Evolutionary conservation across 2,797 vertebrate genomes (phyloP).

Genomic region (Brachyalestes nurse): DNA sequence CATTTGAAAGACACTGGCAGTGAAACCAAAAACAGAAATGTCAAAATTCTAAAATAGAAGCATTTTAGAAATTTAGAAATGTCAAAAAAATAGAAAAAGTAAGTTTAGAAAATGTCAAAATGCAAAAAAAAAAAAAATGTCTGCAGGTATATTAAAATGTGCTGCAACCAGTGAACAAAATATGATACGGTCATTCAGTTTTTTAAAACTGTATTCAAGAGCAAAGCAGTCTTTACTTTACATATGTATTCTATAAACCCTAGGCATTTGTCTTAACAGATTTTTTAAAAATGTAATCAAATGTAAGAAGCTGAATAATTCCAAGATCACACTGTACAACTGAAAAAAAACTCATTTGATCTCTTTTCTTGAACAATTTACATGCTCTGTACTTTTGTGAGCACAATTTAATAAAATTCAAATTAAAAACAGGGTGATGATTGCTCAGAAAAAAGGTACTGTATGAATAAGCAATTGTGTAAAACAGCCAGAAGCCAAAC

Average conservation of each 20-base stretch:
- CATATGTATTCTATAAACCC: slow-evolving; percentile 66
- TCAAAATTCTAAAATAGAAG: slow-evolving; percentile 25
- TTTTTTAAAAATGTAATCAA: slow-evolving; percentile 66
- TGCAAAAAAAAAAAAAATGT: slow-evolving; percentile 54
- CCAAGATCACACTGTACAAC: slow-evolving; percentile 61
- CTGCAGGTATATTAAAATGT: slow-evolving; percentile 68
- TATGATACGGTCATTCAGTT: slow-evolving; percentile 74
- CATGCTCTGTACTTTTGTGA: slow-evolving; percentile 49
- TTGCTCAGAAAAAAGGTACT: slow-evolving; percentile 40
- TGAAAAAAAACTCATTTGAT: slow-evolving; percentile 59
- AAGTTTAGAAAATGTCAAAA: neutral
- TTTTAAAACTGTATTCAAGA: slow-evolving; percentile 63
- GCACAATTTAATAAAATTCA: slow-evolving; percentile 55
- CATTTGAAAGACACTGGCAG: slow-evolving; percentile 72
- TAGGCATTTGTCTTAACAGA: slow-evolving; percentile 63
- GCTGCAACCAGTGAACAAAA: slow-evolving; percentile 69
- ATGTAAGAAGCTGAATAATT: slow-evolving; percentile 46
- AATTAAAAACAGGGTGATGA: slow-evolving; percentile 1
- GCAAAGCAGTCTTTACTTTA: slow-evolving; percentile 67
- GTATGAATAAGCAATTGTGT: slow-evolving; percentile 60
- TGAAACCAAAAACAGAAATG: slow-evolving; percentile 63
- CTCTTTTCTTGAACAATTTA: slow-evolving; percentile 38
- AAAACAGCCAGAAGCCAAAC: slow-evolving; percentile 49
- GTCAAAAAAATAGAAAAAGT: no score
- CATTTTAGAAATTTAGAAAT: no score